Evolutionary conservation across 2,113 vertebrate genomes (phyloP), one percentile per base, ranked within the genome.

Genomic region (Corythaixoides concolor): DNA sequence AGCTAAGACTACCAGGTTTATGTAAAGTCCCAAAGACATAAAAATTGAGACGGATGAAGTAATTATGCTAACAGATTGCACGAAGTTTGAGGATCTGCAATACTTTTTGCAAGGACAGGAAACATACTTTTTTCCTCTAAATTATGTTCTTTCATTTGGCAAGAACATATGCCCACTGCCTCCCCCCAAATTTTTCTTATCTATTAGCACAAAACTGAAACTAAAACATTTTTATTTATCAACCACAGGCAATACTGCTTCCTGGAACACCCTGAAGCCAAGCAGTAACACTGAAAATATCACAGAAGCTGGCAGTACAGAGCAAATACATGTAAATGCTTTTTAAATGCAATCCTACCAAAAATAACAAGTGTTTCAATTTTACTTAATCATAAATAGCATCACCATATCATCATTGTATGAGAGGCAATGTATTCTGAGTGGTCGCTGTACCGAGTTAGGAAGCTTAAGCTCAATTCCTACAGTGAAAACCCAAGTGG

Each of bases 141-240:
- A 95, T 94, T 94, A 96, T 60, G 81, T 90, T 84, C 89, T 92
- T 93, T 89, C 77, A 60, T 87, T 97, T 95, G 91, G 66, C 94
- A 88, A 88, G 91, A 88, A 94, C 84, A 95, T 89, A 96, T 89
- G 93, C 56, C 89, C 89, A 72, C 94, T 95, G 93, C 87, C 81
- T 96, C 49, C 69, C 84, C 91, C 66, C 67, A 64, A 85, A 72
- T 75, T 85, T 64, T 68, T 68, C 81, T 88, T 39, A 75, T 92
- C 89, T 93, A 74, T 87, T 91, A 62, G 80, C 69, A 89, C 0
- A 0, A 75, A 96, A 89, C 77, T 79, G 93, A 96, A 95, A 93
- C 28, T 59, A 81, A 92, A 85, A 53, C 58, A 28, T 58, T 62
- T 72, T 27, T 49, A 27, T 67, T 50, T 79, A 43, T 69, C 77